phyloP scores from a whole-genome alignment of 2,888 invertebrate genomes.

The Drosophila subquinaria region DNA sequence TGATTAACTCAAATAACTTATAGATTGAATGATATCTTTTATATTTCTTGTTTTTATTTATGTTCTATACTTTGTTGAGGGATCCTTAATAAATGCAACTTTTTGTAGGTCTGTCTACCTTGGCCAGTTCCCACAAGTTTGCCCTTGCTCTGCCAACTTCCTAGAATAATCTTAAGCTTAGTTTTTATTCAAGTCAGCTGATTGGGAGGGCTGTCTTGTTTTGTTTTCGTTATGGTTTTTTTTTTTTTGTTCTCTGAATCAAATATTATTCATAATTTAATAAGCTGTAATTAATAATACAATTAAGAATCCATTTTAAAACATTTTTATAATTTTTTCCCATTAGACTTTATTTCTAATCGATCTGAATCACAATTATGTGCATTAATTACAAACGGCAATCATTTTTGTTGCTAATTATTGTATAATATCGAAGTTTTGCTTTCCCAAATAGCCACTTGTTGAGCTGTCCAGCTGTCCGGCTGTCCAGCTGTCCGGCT shows the following conservation, averaged over 20 bases:
- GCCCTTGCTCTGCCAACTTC: conserved; percentile 52
- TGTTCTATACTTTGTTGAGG: not conserved
- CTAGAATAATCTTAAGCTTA: conserved; percentile 49
- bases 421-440: conserved; percentile 66
- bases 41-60: not conserved
- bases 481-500: not conserved
- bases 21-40: not conserved
- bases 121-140: conserved; percentile 36
- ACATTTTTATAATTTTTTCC: conserved; percentile 66
- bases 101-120: conserved; percentile 21
- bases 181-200: conserved; percentile 16
- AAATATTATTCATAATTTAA: conserved; percentile 78
- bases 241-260: conserved; percentile 49
- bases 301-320: conserved; percentile 77
- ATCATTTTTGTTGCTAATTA: conserved; percentile 77
- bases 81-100: conserved; percentile 13
- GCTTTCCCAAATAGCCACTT: conserved; percentile 73
- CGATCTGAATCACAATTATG: conserved; percentile 75
- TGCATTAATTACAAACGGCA: conserved; percentile 76
- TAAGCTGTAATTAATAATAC: conserved; percentile 80
- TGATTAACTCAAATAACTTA: not conserved
- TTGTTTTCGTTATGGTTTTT: conserved; percentile 2
- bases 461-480: conserved; percentile 6
- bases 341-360: conserved; percentile 56
- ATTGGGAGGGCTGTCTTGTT: conserved; percentile 17